Evolutionary conservation across 2,888 invertebrate genomes (phyloP), one percentile per base, ranked within the genome.

Genomic region (Malachius bipustulatus): DNA sequence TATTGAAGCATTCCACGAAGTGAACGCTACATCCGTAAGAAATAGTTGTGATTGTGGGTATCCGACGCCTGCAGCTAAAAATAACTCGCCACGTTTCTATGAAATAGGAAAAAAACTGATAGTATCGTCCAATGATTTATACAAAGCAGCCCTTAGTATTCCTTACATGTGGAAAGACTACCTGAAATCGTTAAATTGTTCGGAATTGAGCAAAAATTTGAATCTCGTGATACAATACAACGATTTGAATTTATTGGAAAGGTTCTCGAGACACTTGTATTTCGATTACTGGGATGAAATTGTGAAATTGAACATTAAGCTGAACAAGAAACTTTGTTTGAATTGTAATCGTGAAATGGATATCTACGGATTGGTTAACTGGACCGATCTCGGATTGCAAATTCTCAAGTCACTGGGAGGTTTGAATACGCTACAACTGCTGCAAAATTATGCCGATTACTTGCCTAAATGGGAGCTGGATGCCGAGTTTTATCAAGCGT

Each of bases 161-260:
- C 24, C 24, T 19, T 19, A 19, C n/a, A 19, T 19, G 24, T 19
- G 24, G 24, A 19, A 19, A 19, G 6, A 19, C n/a, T 19, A 19
- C n/a, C n/a, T 19, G n/a, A 19, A n/a, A 8, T 8, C 6, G n/a
- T 19, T 19, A n/a, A 19, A 6, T 19, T 6, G n/a, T n/a, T 8
- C 6, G 6, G 24, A 19, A 19, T 8, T 19, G n/a, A 6, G 6
- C n/a, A 19, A 19, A 8, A 19, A 19, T 8, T 8, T 19, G n/a
- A n/a, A 6, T 19, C n/a, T 19, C 6, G n/a, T 19, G n/a, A 19
- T 19, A 8, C 24, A 19, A n/a, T 19, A 19, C n/a, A 19, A 19
- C 24, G n/a, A 19, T n/a, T 8, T 19, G 6, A 19, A 19, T 8
- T n/a, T 19, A 8, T 8, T 19, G n/a, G 24, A 19, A 19, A 8